These are phyloP conservation scores for Xanthorhoe spadicearia DNA, from an alignment of 2,888 invertebrate genomes.

Conservation along the genomic window DNA sequence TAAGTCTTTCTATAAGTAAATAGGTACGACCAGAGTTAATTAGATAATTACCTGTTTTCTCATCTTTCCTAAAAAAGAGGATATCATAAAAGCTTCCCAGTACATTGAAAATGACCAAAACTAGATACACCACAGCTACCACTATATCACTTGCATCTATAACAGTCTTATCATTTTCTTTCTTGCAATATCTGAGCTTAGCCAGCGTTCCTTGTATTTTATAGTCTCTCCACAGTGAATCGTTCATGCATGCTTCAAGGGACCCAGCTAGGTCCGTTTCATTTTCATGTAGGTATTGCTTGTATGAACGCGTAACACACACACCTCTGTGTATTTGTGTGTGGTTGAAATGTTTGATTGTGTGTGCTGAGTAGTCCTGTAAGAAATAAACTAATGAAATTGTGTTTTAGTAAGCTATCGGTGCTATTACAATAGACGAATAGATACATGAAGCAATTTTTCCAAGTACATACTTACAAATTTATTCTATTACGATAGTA, in stretches of 20 bases:
- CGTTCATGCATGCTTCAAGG: slow-evolving; percentile 71
- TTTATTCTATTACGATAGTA: no score
- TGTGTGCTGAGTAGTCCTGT: slow-evolving; percentile 70
- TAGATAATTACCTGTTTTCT: slow-evolving; percentile 43
- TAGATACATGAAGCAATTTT: no score
- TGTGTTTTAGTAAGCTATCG: neutral
- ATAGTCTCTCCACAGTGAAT: slow-evolving; percentile 62
- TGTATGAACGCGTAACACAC: slow-evolving; percentile 66
- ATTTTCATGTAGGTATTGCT: slow-evolving; percentile 44
- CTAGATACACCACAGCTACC: slow-evolving; percentile 54
- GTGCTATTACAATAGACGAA: no score
- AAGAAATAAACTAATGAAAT: neutral
- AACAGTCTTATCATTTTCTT: slow-evolving; percentile 47
- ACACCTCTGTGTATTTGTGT: slow-evolving; percentile 73
- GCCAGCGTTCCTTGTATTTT: slow-evolving; percentile 59
- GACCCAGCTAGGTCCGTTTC: slow-evolving; percentile 50
- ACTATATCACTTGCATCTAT: slow-evolving; percentile 61
- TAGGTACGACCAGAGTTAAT: neutral
- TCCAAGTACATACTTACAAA: no score
- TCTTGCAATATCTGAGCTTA: slow-evolving; percentile 64
- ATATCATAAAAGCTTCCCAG: slow-evolving; percentile 69
- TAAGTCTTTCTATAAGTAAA: neutral
- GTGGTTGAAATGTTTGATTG: slow-evolving; percentile 72
- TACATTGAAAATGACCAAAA: slow-evolving; percentile 61
- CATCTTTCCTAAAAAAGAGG: slow-evolving; percentile 24